Evolutionary conservation across 2,113 vertebrate genomes (phyloP), one percentile per base, ranked within the genome.

Genomic region (Phrynocephalus versicolor): DNA sequence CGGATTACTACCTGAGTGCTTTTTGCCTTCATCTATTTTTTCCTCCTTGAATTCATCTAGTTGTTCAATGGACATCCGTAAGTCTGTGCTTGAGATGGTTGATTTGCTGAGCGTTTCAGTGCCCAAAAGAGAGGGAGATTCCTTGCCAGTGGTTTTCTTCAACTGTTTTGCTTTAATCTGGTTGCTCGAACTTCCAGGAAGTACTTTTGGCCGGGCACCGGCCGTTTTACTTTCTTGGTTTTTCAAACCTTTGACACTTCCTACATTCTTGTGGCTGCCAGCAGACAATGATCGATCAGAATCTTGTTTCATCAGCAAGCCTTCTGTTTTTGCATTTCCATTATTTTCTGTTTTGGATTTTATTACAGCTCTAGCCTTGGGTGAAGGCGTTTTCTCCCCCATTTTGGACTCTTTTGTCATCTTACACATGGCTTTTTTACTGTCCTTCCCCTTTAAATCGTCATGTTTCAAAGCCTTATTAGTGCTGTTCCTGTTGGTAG

Each of bases 151-250:
- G 14, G 25, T 69, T 90, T 95, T 96, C 92, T 95, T 99, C 83
- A 94, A 87, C 27, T 95, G 84, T 87, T 97, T 98, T 88, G 91
- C 87, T 92, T 96, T 95, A 58, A 94, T 85, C 79, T 96, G 97
- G 37, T 85, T 39, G 1, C 91, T 93, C 70, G 96, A 85, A 2
- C 91, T 96, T 90, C 95, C 95, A 67, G 95, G 85, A 30, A 95
- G 92, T 41, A 96, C 95, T 95, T 98, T 99, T 70, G 98, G 97
- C 90, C 98, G 97, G 18, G 97, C 97, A 74, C 97, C 97, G 77
- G 94, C 88, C 84, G 87, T 84, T 92, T 97, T 97, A 91, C 96
- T 97, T 79, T 98, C 97, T 33, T 96, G 97, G 80, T 91, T 94
- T 90, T 90, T 97, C 13, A 91, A 77, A 75, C 87, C 95, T 89